Percentiles rank a stretch among this genome's conserved stretches.
Evolutionary conservation across 2,888 invertebrate genomes (phyloP).

Genomic region (Oscheius sp.): DNA sequence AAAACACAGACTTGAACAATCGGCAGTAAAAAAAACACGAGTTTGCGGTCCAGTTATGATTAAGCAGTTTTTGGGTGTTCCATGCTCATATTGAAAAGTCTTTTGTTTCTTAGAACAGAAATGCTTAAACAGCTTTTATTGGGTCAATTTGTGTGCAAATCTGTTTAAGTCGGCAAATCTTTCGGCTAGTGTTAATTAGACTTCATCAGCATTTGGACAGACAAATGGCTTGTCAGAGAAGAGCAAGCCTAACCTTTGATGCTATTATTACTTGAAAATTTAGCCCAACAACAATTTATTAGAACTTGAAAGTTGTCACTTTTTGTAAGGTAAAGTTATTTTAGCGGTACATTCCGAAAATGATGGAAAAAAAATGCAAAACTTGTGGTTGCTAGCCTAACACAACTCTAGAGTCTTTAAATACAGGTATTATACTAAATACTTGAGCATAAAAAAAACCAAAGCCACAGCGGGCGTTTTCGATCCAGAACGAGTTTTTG

Average conservation of each 20-base stretch:
- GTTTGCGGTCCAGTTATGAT: too few species aligned
- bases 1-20: neutral
- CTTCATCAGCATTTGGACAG: neutral
- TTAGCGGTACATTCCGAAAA: too few species aligned
- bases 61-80: too few species aligned
- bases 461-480: slow-evolving; percentile 32
- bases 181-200: neutral
- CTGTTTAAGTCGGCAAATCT: slow-evolving; percentile 11
- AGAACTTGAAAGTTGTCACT: too few species aligned
- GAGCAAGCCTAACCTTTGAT: too few species aligned
- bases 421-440: neutral
- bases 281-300: too few species aligned
- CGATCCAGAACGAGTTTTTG: slow-evolving; percentile 37
- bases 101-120: too few species aligned
- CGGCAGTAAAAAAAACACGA: neutral
- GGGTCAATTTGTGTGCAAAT: slow-evolving; percentile 8
- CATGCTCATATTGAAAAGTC: too few species aligned
- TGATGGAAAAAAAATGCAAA: too few species aligned
- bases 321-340: too few species aligned
- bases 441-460: slow-evolving; percentile 11
- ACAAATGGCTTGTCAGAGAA: neutral
- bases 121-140: neutral
- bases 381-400: too few species aligned
- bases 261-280: too few species aligned
- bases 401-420: neutral